phyloP scores from a whole-genome alignment of 2,113 vertebrate species.

The Strix uralensis region DNA sequence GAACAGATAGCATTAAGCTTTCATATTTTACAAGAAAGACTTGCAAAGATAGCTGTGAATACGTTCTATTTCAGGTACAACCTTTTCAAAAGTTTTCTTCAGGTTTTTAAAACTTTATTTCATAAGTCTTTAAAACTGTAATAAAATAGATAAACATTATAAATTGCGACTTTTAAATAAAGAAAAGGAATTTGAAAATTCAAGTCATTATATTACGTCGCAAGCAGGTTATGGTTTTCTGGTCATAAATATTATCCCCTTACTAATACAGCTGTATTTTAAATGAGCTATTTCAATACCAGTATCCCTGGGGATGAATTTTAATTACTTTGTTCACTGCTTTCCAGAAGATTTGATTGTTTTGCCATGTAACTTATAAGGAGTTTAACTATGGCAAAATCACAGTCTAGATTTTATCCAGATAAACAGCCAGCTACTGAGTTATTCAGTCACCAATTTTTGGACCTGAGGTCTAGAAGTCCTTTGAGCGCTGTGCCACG shows the following conservation, averaged over 20 bases:
- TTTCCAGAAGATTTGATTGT: not conserved
- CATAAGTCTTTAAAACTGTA: not conserved
- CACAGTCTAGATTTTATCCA: not conserved
- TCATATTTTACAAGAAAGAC: not conserved
- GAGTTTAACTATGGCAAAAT: not conserved
- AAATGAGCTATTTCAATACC: not conserved
- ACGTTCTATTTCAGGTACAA: not conserved
- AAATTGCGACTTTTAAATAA: not conserved
- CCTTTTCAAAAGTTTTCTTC: not conserved
- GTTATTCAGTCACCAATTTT: not conserved
- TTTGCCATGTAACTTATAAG: not conserved
- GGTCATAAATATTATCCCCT: not conserved
- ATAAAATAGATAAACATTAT: not conserved
- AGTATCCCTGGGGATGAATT: not conserved
- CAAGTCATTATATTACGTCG: not conserved
- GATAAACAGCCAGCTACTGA: not conserved
- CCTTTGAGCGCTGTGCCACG: not conserved
- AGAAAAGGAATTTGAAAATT: not conserved
- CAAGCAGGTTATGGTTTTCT: not conserved
- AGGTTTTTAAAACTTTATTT: not conserved
- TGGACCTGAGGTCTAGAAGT: not conserved
- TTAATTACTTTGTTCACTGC: not conserved
- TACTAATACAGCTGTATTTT: not conserved
- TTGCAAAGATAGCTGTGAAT: not conserved
- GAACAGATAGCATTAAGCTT: constrained; percentile 27